Conservation (phyloP, 1,140 invertebrate genomes). For the Lordiphosa stackelbergi region DNA sequence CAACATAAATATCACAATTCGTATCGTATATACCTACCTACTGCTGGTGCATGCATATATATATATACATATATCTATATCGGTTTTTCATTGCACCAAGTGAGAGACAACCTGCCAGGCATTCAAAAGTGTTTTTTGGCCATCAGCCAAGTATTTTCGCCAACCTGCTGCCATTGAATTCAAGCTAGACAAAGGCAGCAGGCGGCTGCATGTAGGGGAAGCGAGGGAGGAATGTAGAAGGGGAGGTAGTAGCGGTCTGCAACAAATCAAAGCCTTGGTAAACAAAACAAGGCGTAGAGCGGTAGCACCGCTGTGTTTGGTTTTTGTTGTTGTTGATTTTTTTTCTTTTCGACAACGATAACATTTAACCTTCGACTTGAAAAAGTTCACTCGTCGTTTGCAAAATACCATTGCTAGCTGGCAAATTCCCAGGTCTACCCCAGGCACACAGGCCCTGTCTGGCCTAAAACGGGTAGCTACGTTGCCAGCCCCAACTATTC, state of each 20-base stretch:
- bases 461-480: no score
- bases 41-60: neutral
- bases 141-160: slow-evolving; percentile 55
- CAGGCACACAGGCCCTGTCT: no score
- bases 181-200: slow-evolving; percentile 2
- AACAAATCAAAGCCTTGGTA: slow-evolving; percentile 57
- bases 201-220: neutral
- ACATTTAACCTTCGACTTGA: slow-evolving; percentile 72
- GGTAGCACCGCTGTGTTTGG: neutral
- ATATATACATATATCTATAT: slow-evolving; percentile 11
- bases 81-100: slow-evolving; percentile 23
- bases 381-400: slow-evolving; percentile 42
- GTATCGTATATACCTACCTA: neutral
- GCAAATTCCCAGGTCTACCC: slow-evolving; percentile 39
- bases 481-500: no score
- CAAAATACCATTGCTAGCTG: slow-evolving; percentile 58
- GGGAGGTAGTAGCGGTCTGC: slow-evolving; percentile 11
- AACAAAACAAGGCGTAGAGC: slow-evolving; percentile 44
- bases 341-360: slow-evolving; percentile 41
- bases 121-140: slow-evolving; percentile 61
- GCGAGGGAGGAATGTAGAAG: neutral
- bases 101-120: slow-evolving; percentile 38
- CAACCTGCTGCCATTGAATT: slow-evolving; percentile 44
- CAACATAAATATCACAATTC: neutral
- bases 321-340: slow-evolving; percentile 13